Percentiles rank a stretch among this genome's conserved stretches.
phyloP scores from a whole-genome alignment of 2,113 vertebrate genomes.

The Aegotheles bennettii region DNA sequence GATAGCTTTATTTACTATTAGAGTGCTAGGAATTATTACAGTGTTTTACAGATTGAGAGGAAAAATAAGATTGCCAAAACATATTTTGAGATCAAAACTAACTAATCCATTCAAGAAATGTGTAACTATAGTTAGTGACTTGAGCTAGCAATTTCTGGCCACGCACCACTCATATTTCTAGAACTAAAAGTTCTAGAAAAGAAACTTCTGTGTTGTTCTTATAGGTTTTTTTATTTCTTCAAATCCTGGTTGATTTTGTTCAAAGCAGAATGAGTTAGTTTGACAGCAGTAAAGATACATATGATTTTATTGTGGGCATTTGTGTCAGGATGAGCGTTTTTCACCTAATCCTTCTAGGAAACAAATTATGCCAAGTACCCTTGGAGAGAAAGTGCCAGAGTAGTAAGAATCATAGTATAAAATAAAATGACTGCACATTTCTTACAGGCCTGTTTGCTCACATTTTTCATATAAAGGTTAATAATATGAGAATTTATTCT shows the following conservation, averaged over 20 bases:
- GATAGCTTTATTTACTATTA: background rate
- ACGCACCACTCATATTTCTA: background rate
- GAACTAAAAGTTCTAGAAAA: background rate
- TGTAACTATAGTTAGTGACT: background rate
- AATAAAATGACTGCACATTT: background rate
- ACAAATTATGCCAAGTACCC: background rate
- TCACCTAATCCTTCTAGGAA: background rate
- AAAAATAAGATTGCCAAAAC: background rate
- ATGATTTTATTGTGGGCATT: background rate
- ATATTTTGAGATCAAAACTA: background rate
- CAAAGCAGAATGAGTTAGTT: background rate
- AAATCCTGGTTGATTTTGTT: background rate
- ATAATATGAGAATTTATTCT: background rate
- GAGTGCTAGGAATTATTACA: background rate
- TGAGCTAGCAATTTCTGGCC: background rate
- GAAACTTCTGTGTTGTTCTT: background rate
- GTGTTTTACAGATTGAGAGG: background rate
- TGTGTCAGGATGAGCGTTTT: background rate
- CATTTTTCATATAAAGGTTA: background rate
- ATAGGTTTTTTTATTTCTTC: background rate
- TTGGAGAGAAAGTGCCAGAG: background rate
- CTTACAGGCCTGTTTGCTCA: background rate
- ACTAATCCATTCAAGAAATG: background rate
- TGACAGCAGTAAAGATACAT: background rate
- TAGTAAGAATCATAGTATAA: background rate